phyloP scores from a whole-genome alignment of 2,797 vertebrate genomes.

The Tiaroga cobitis region DNA sequence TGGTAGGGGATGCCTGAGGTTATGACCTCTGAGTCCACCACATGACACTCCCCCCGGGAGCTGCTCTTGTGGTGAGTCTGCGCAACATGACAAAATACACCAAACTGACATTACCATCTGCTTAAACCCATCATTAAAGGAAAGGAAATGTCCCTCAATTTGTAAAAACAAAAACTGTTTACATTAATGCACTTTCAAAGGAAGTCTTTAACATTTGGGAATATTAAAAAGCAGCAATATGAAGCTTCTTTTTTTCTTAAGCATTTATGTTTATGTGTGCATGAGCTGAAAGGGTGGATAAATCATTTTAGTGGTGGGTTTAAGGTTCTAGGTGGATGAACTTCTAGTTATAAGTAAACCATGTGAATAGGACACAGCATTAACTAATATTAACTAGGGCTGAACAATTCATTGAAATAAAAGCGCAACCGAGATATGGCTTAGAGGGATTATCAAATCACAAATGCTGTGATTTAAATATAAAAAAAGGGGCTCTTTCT shows the following conservation, averaged over 20 bases:
- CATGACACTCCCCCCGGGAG: constrained; percentile 80
- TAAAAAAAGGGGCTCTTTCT: background rate
- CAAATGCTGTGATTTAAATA: background rate
- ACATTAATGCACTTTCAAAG: background rate
- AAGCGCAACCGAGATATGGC: background rate
- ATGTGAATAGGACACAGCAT: background rate
- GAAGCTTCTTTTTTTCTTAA: background rate
- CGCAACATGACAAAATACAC: background rate
- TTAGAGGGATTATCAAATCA: background rate
- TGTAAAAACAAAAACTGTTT: background rate
- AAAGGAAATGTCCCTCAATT: background rate
- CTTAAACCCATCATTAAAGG: background rate
- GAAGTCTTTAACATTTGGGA: background rate
- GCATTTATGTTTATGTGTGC: background rate
- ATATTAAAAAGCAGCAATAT: background rate
- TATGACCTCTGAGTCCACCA: constrained; percentile 90
- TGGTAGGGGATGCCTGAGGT: constrained; percentile 93
- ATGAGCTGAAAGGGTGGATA: background rate
- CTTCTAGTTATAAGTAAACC: background rate
- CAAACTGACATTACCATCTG: background rate
- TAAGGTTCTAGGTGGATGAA: background rate
- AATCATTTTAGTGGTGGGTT: background rate
- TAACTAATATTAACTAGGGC: background rate
- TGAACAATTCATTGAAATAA: background rate
- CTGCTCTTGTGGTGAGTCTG: constrained; percentile 86